Evolutionary conservation across 2,113 vertebrate genomes (phyloP).

Genomic region (Oreochromis spilurus): DNA sequence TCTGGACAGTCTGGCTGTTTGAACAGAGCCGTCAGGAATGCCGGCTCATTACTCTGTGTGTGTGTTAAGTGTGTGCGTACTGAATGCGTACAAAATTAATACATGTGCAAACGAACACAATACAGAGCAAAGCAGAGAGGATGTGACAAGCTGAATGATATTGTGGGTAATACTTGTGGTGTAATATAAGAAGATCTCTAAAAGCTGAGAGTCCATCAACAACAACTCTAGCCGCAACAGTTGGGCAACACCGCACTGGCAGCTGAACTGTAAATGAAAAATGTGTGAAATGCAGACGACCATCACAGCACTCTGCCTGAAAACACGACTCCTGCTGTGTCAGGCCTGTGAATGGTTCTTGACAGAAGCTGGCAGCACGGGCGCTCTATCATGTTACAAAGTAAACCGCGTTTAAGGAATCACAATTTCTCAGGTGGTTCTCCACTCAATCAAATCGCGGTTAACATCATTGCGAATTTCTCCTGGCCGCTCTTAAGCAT

Average conservation of each 20-base stretch:
- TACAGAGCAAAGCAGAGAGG: not conserved
- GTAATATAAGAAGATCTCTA: constrained; percentile 19
- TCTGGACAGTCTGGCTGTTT: constrained; percentile 56
- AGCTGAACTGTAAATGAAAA: constrained; percentile 49
- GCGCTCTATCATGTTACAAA: constrained; percentile 56
- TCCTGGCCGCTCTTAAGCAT: not conserved
- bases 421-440: constrained; percentile 20
- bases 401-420: constrained; percentile 36
- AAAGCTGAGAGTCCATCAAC: not conserved
- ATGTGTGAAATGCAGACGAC: constrained; percentile 56
- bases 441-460: constrained; percentile 14
- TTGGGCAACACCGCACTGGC: constrained; percentile 32
- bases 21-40: constrained; percentile 57
- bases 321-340: constrained; percentile 37
- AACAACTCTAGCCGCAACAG: constrained; percentile 40
- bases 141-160: constrained; percentile 10
- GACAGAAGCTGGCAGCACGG: constrained; percentile 49
- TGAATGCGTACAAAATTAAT: not conserved
- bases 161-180: constrained; percentile 1
- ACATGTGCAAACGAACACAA: not conserved
- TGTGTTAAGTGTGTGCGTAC: not conserved
- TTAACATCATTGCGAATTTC: constrained; percentile 19
- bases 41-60: constrained; percentile 46
- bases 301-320: constrained; percentile 37
- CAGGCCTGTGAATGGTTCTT: constrained; percentile 42